Evolutionary conservation across 92 coral and sea anemone genomes (phyloP), one percentile per base, ranked within the genome.

Genomic region (Heteractis magnifica): DNA sequence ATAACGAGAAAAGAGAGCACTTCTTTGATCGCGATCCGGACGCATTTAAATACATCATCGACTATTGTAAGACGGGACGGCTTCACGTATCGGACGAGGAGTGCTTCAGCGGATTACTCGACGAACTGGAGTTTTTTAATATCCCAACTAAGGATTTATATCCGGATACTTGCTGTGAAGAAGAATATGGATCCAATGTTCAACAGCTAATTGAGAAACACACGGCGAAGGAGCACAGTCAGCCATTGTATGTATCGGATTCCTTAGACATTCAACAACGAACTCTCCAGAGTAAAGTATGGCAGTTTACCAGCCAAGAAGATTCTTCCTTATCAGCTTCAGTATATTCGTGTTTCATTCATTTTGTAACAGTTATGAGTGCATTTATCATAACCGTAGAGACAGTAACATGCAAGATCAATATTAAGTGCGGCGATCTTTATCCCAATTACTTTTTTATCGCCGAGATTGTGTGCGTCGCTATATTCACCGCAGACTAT

Each of bases 11-110:
- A 64, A 52, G 26, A 49, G 93, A 90, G 59, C 87, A 83, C 82
- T 90, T 90, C 76, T 90, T 90, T 76, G 93, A 90, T 49, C 83
- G 93, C 49, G 93, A 90, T 83, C 93, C 93, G 26, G 93, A 90
- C 51, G 88, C 88, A 2, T 90, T 90, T 48, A 76, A 82, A 6
- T 82, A 90, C 83, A 83, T 90, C 8, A 77, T 90, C 6, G 88
- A 90, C 10, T 90, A 82, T 82, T 83, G 79, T 18, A 84, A 83
- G 10, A 78, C 86, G 12, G 93, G 93, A 8, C 68, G 89, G 49
- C 74, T 90, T 4, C 93, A 90, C 83, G 88, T 72, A 16, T 88
- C 93, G 20, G 79, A 84, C 13, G 89, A 90, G 56, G 93, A 90
- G 58, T 90, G 93, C 49, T 85, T 85, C 41, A 72, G 15, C 12